These are phyloP conservation scores for Drosophila arawakana DNA, from an alignment of 1,140 invertebrate species.

Conservation along the genomic window DNA sequence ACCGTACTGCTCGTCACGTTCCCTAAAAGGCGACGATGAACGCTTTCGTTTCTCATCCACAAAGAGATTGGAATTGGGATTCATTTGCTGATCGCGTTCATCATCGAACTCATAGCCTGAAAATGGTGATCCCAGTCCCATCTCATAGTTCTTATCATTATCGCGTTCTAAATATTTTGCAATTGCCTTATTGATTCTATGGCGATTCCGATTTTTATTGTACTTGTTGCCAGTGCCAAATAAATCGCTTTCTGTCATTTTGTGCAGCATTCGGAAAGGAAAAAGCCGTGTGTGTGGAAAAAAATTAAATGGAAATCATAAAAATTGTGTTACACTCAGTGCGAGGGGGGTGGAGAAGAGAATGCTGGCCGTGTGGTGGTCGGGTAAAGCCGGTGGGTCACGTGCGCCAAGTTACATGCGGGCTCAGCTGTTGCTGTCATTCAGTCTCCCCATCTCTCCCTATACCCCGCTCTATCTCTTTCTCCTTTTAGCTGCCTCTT, in stretches of 20 bases:
- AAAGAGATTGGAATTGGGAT: conserved; percentile 54
- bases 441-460: conserved; percentile 1
- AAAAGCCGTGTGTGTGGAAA: background rate
- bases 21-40: conserved; percentile 70
- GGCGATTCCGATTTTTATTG: conserved; percentile 73
- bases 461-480: background rate
- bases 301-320: background rate
- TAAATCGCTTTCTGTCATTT: conserved; percentile 67
- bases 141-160: conserved; percentile 70
- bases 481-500: background rate
- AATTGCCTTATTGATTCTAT: conserved; percentile 79
- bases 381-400: conserved; percentile 14
- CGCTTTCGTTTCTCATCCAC: conserved; percentile 51
- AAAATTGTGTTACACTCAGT: background rate
- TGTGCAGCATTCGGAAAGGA: conserved; percentile 7
- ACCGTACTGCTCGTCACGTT: conserved; percentile 79
- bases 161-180: conserved; percentile 83
- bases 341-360: background rate
- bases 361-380: background rate
- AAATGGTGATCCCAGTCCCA: conserved; percentile 54
- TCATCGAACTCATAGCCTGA: conserved; percentile 67
- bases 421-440: conserved; percentile 28
- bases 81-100: conserved; percentile 58
- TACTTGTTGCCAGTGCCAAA: conserved; percentile 66
- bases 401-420: conserved; percentile 42